Evolutionary conservation across 37 sponge, comb jelly and placozoan genomes (phyloP), one percentile per base, ranked within the genome.

Genomic region (Crambe crambe): DNA sequence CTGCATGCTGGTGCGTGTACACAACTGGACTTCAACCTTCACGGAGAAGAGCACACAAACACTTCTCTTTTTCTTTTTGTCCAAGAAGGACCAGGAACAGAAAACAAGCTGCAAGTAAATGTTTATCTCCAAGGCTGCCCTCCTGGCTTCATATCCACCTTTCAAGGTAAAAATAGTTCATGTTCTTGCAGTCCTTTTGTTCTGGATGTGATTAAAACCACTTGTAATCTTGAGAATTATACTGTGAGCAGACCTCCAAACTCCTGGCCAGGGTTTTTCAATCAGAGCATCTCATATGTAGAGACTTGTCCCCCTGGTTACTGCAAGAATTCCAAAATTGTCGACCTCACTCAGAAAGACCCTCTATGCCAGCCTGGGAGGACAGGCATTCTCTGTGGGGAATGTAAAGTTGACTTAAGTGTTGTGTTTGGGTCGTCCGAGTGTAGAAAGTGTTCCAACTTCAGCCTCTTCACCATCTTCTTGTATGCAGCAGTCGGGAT

Each of bases 371-470:
- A 43, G 18, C 21, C 8, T 3, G 79, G 79, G 12, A 64, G 86
- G 30, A 85, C 57, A 44, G 90, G 85, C n/a, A 42, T 84, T 9
- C 76, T 89, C 32, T 89, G 90, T 74, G 85, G 90, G 25, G 40
- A 37, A 42, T 89, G 90, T 58, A n/a, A 51, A 20, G 36, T 26
- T 25, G 58, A 66, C 2, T 47, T 70, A 22, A 89, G 90, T 80
- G 63, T 78, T 35, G 70, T 74, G 41, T 84, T 89, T 80, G 80
- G 90, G 0, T 69, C 76, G 3, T 29, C 73, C 6, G 41, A 58
- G 26, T 89, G 90, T 47, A 22, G 9, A 40, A 30, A 80, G 41
- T 89, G 90, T 34, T 69, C 85, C n/a, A 57, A 76, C 61, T 56
- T 36, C 37, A 73, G 85, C 75, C 61, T 84, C 38, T 51, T 83